phyloP scores from a whole-genome alignment of 2,888 invertebrate genomes.

The Miltochrista miniata region DNA sequence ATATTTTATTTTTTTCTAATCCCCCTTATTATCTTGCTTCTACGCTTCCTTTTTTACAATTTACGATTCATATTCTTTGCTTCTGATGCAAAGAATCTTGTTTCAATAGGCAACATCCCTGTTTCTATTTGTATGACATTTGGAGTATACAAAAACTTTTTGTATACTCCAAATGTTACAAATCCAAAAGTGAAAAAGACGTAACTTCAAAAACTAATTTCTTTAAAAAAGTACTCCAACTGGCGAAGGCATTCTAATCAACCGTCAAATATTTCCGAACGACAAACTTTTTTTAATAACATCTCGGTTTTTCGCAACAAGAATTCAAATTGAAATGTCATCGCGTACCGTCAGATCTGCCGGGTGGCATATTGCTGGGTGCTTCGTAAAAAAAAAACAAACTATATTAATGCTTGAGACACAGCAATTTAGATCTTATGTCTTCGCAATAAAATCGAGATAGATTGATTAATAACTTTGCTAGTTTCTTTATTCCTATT shows the following conservation, averaged over 20 bases:
- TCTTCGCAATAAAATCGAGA: conserved; percentile 30
- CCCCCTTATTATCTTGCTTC: too few species aligned
- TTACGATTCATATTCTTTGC: too few species aligned
- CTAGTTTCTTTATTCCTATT: conserved; percentile 70
- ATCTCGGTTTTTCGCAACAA: conserved; percentile 58
- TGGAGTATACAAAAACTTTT: not conserved
- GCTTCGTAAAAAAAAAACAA: conserved; percentile 38
- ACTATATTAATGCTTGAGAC: conserved; percentile 11
- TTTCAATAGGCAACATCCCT: too few species aligned
- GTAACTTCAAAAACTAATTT: conserved; percentile 35
- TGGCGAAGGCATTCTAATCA: conserved; percentile 38
- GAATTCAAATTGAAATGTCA: conserved; percentile 82
- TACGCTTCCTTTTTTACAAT: too few species aligned
- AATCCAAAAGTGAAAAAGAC: conserved; percentile 19
- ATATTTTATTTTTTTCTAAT: too few species aligned
- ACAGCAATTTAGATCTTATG: conserved; percentile 41
- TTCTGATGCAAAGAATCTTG: too few species aligned
- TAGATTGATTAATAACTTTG: conserved; percentile 29
- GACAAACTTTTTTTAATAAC: conserved; percentile 64
- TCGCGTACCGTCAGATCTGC: conserved; percentile 58
- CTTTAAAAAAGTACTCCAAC: conserved; percentile 25
- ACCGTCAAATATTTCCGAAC: conserved; percentile 47
- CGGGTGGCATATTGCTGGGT: conserved; percentile 67
- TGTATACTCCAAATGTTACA: too few species aligned
- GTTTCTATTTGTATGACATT: too few species aligned